Conservation (phyloP, 1,140 invertebrate genomes). For the Hermatobates lingyangjiaoensis region DNA sequence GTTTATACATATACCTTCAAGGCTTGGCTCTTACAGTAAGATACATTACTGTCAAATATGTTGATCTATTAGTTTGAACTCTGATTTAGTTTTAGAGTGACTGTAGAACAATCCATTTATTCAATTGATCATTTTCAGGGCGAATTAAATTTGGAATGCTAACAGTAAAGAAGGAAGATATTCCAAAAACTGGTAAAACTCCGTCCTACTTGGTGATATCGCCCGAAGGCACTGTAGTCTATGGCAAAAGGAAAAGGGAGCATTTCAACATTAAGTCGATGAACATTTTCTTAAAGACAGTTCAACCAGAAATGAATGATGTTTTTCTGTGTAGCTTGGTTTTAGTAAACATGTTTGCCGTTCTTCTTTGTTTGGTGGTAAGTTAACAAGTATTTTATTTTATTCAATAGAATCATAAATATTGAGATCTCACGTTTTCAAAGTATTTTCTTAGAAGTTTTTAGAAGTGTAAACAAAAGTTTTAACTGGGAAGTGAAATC, state of each 20-base stretch:
- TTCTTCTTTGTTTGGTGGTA: constrained; percentile 26
- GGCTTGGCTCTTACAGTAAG: too few relatives aligned
- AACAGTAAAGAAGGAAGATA: constrained; percentile 19
- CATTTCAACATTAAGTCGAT: constrained; percentile 26
- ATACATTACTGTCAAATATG: too few relatives aligned
- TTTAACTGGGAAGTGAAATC: too few relatives aligned
- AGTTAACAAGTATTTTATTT: background rate
- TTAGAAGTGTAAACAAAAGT: background rate
- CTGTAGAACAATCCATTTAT: background rate
- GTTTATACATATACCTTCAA: too few relatives aligned
- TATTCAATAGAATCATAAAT: background rate
- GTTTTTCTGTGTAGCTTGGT: constrained; percentile 28
- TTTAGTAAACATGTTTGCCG: constrained; percentile 26
- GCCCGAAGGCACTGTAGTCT: constrained; percentile 24
- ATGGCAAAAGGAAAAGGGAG: constrained; percentile 26
- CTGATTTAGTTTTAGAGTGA: background rate
- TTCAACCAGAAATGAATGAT: constrained; percentile 33
- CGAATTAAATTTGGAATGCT: constrained; percentile 29
- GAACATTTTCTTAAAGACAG: constrained; percentile 26
- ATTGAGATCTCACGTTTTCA: background rate
- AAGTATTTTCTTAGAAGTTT: background rate
- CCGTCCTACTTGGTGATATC: constrained; percentile 24
- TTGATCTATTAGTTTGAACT: too few relatives aligned
- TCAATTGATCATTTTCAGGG: constrained; percentile 13
- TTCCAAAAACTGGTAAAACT: constrained; percentile 16